Evolutionary conservation across 2,113 vertebrate species (phyloP).

Genomic region (Dinomys branickii): DNA sequence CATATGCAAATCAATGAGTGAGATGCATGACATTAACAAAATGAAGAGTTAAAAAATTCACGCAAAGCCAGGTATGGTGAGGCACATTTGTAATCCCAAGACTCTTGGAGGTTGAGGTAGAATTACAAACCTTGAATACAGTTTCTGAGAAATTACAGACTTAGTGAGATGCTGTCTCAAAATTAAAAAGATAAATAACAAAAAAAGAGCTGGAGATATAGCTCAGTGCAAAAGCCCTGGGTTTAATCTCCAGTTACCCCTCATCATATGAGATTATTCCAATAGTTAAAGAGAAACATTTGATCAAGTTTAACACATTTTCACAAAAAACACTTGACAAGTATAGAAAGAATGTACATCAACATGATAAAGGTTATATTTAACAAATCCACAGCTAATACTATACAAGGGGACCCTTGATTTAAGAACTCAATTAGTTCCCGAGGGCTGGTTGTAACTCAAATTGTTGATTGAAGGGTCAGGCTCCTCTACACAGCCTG

Average conservation of each 20-base stretch:
- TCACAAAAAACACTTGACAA: background rate
- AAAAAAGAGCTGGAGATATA: background rate
- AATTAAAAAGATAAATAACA: background rate
- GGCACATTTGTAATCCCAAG: background rate
- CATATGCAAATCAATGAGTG: background rate
- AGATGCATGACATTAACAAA: background rate
- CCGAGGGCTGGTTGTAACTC: no score
- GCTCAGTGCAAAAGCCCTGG: background rate
- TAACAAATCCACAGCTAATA: background rate
- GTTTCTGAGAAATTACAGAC: background rate
- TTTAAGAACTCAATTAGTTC: background rate
- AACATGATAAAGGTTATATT: background rate
- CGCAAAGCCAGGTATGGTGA: background rate
- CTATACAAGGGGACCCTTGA: background rate
- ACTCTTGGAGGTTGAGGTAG: background rate
- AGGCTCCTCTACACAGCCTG: no score
- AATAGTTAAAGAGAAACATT: background rate
- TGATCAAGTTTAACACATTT: background rate
- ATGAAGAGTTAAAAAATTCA: background rate
- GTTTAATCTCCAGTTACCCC: background rate
- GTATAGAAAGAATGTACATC: background rate
- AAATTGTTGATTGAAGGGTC: no score
- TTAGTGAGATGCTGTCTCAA: background rate
- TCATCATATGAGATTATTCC: background rate
- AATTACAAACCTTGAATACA: background rate